Evolutionary conservation across 2,113 vertebrate species (phyloP).

Genomic region (Austrofundulus limnaeus): DNA sequence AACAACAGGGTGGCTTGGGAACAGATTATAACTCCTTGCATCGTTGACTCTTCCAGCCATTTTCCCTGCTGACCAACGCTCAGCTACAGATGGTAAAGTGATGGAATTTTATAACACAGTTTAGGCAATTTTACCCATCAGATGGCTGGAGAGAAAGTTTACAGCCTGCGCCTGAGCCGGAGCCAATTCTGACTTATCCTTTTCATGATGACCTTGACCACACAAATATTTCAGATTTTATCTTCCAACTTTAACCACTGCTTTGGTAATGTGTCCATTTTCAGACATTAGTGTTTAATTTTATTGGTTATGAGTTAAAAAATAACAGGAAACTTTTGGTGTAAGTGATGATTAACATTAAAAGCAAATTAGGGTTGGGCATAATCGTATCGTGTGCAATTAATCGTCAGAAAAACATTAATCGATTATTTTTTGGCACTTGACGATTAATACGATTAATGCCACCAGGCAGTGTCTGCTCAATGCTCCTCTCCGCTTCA

Average conservation of each 20-base stretch:
- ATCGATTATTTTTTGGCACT: too few species aligned
- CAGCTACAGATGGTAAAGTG: conserved; percentile 71
- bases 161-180: conserved; percentile 15
- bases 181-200: conserved; percentile 22
- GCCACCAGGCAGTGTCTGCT: too few species aligned
- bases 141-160: conserved; percentile 56
- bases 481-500: too few species aligned
- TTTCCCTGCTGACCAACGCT: conserved; percentile 76
- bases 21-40: conserved; percentile 80
- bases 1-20: conserved; percentile 71
- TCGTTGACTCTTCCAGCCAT: conserved; percentile 76
- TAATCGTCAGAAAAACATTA: too few species aligned
- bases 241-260: background rate
- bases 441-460: too few species aligned
- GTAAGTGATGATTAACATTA: background rate
- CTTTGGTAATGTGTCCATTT: background rate
- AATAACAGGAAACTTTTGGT: background rate
- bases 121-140: conserved; percentile 59
- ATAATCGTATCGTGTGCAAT: too few species aligned
- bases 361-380: too few species aligned
- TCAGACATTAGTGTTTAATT: too few species aligned
- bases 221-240: background rate
- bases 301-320: background rate
- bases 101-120: conserved; percentile 69
- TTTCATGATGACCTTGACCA: conserved; percentile 11